A percentile compares a stretch with the other conserved stretches of the same genome.
These are phyloP conservation scores for Urocynchramus pylzowi DNA, from an alignment of 2,113 vertebrate genomes.

Conservation along the genomic window DNA sequence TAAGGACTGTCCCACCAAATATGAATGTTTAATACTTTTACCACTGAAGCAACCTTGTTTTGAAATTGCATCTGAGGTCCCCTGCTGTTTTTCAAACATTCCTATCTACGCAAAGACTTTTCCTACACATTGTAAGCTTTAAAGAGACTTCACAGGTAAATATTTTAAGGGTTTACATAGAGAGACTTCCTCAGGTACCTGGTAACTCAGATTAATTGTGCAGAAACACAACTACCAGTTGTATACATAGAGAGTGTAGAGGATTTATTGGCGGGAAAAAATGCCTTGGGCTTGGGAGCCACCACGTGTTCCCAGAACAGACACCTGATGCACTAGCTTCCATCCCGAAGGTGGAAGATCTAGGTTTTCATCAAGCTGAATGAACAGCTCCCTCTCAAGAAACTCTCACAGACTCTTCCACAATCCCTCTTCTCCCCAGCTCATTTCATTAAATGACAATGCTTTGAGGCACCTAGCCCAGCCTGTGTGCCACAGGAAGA, in stretches of 20 bases:
- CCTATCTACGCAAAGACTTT: neutral
- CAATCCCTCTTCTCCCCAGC: neutral
- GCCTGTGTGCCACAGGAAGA: neutral
- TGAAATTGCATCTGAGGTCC: neutral
- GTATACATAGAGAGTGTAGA: accelerated
- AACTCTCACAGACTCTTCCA: neutral
- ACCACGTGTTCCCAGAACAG: neutral
- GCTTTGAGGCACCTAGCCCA: neutral
- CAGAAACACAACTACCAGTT: neutral
- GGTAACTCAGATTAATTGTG: neutral
- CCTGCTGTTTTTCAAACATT: neutral
- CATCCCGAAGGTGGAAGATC: neutral
- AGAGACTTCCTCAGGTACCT: neutral
- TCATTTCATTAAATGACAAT: neutral
- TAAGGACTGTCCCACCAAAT: neutral
- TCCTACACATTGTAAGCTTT: neutral
- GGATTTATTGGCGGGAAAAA: neutral
- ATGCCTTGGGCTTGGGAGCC: neutral
- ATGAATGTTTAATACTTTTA: neutral
- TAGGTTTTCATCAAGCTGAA: neutral
- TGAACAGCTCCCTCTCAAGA: neutral
- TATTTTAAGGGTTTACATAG: neutral
- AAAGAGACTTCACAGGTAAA: neutral
- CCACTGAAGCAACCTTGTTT: neutral
- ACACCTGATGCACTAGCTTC: neutral